These are phyloP conservation scores for Lerema accius DNA, from an alignment of 1,140 invertebrate species.

Conservation along the genomic window DNA sequence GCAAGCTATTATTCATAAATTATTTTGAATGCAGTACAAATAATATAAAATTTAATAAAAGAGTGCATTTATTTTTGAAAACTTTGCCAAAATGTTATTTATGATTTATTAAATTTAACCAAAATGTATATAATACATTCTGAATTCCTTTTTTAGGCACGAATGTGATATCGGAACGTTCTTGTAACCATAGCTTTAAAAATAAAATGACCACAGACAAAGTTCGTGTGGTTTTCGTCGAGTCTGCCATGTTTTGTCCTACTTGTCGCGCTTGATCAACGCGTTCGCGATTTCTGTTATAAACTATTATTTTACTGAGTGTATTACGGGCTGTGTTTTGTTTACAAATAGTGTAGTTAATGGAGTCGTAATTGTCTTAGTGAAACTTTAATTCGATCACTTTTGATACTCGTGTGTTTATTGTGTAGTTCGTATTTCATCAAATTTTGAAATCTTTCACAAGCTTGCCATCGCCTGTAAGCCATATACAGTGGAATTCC, in stretches of 20 bases:
- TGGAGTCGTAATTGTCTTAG: constrained; percentile 62
- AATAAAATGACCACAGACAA: constrained; percentile 74
- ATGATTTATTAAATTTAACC: no score
- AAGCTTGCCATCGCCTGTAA: constrained; percentile 52
- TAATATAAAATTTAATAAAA: no score
- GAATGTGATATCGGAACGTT: constrained; percentile 43
- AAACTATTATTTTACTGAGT: constrained; percentile 77
- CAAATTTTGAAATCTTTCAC: constrained; percentile 71
- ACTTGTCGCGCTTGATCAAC: constrained; percentile 82
- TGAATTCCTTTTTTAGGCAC: background rate
- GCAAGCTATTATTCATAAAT: constrained; percentile 10
- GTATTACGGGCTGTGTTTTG: constrained; percentile 77
- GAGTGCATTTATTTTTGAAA: no score
- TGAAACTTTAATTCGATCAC: constrained; percentile 58
- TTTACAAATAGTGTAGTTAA: constrained; percentile 79
- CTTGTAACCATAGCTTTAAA: constrained; percentile 63
- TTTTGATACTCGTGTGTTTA: constrained; percentile 67
- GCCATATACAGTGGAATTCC: constrained; percentile 59
- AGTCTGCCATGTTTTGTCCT: constrained; percentile 83
- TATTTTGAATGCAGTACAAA: background rate
- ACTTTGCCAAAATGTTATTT: no score
- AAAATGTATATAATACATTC: no score
- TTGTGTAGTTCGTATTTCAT: constrained; percentile 75
- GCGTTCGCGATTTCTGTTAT: constrained; percentile 74
- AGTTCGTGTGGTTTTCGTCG: constrained; percentile 72